These are phyloP conservation scores for Eilema sororculum DNA, from an alignment of 2,888 invertebrate species.

Conservation along the genomic window DNA sequence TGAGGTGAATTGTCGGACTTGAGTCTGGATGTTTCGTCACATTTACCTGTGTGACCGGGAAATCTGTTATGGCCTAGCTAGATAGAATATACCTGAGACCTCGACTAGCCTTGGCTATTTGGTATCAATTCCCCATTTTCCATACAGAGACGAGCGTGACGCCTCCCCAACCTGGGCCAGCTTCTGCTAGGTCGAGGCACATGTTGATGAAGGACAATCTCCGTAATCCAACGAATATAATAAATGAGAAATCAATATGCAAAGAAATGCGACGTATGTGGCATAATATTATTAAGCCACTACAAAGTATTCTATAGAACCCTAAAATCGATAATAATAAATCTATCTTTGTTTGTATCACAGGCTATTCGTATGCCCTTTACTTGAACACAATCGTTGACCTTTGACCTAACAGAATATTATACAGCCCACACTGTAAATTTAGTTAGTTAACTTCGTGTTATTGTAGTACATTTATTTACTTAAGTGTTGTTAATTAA, in stretches of 20 bases:
- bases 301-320: background rate
- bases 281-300: background rate
- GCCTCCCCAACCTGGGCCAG: background rate
- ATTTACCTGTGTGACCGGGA: background rate
- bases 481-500: background rate
- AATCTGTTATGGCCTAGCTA: background rate
- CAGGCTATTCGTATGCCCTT: background rate
- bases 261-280: background rate
- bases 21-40: background rate
- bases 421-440: background rate
- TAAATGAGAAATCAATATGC: background rate
- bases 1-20: background rate
- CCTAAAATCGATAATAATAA: background rate
- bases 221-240: background rate
- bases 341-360: background rate
- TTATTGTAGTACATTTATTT: background rate
- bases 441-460: background rate
- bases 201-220: background rate
- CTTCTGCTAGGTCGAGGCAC: background rate
- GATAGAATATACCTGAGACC: background rate
- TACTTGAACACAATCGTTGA: background rate
- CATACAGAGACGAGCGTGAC: background rate
- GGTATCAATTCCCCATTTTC: too few relatives aligned
- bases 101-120: background rate
- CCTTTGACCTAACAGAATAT: constrained; percentile 2